Evolutionary conservation across 2,888 invertebrate species (phyloP), one percentile per base, ranked within the genome.

Genomic region (Oligia strigilis): DNA sequence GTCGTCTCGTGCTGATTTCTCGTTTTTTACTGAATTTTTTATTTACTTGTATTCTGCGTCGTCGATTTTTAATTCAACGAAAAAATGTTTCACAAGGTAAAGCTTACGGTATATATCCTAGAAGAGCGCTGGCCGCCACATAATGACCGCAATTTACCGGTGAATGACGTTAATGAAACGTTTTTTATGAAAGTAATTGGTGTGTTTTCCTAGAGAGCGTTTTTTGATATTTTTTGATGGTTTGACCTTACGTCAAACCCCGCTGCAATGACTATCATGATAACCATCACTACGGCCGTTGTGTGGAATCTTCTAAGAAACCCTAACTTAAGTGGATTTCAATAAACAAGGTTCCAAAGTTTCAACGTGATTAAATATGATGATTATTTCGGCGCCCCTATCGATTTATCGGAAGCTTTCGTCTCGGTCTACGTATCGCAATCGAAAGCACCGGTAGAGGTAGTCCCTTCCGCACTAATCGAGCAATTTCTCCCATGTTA

Each of bases 401-500:
- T 84, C 81, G 85, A 88, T 86, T 86, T 85, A 88, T 87, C 82
- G 88, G 78, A 90, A 90, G 89, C 90, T 91, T 72, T 88, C 89
- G 86, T 91, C 89, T 90, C 91, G 89, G 90, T 91, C 88, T 90
- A 84, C 90, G 90, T 90, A 92, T 93, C 89, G 90, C 94, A 93
- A 93, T 94, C 92, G 93, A 93, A 93, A 90, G 91, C 90, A 90
- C 90, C 89, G 91, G 91, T 90, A 72, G 70, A 93, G 92, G 93
- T 93, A 94, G 93, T 93, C 93, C 92, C 91, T 94, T 94, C 91
- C 92, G 92, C 94, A 95, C 95, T 96, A 96, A 96, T 96, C 96
- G 96, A 94, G 95, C 95, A 95, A 96, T 96, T 95, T 95, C 94
- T 95, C 94, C 93, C 94, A 94, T 95, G 95, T 96, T 96, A 96